Evolutionary conservation across 2,888 invertebrate genomes (phyloP), one percentile per base, ranked within the genome.

Genomic region (Mongoloraphidia duomilia): DNA sequence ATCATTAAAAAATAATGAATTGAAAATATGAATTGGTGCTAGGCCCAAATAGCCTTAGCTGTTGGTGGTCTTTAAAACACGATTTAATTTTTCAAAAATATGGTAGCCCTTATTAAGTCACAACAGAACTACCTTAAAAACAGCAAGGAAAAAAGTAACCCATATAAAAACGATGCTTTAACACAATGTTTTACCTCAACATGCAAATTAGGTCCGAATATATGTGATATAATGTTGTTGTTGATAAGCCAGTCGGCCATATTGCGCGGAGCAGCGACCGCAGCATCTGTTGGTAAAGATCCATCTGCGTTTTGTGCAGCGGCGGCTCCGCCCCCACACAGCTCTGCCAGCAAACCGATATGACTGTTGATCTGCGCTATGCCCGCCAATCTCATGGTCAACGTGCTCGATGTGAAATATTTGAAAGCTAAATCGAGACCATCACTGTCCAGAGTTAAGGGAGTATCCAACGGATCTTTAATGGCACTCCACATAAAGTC

Each of bases 401-500:
- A 66, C 1, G 94, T 95, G 47, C 91, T 89, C 57, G 93, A 93
- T 53, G 88, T 91, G 65, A 95, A 94, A 69, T 93, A 94, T 66
- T 95, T 95, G 66, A 92, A 93, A n/a, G 94, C 94, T 54, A 94
- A 69, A 51, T 89, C 85, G 38, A 95, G 70, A 1, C 93, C 94
- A 63, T 94, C 93, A 1, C 79, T 76, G 61, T 93, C 93, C 62
- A 91, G 92, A n/a, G 83, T 81, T 35, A 87, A 70, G 2, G 88
- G 87, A 1, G 86, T 80, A 61, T 91, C 90, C 45, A 90, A 69
- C 0, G 93, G 92, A 69, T 94, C 93, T 62, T 93, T 92, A 41
- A 93, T 86, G 9, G 92, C 88, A 54, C 88, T 88, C 93, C 94
- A 94, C 80, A 94, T 92, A 63, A 92, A 90, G 73, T 94, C 90